Conservation (phyloP, 2,888 invertebrate species). For the Tholera decimalis region DNA sequence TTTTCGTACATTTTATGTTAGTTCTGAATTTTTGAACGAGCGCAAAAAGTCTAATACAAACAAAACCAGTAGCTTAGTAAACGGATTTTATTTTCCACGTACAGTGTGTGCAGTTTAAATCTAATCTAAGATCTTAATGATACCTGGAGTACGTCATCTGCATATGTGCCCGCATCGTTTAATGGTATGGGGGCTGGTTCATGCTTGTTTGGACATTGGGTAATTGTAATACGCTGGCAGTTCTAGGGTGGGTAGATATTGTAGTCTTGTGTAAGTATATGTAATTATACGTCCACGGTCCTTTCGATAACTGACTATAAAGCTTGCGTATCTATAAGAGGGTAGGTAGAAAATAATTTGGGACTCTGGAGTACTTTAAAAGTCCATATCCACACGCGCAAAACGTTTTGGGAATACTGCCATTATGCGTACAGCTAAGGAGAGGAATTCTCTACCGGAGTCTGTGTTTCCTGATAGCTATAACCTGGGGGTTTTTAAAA, state of each 20-base stretch:
- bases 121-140: constrained; percentile 65
- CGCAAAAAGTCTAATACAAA: constrained; percentile 31
- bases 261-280: neutral
- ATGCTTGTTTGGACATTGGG: neutral
- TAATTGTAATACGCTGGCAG: constrained; percentile 13
- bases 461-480: too few relatives aligned
- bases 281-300: too few relatives aligned
- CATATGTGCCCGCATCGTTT: constrained; percentile 59
- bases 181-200: constrained; percentile 38
- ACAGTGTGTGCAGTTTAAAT: constrained; percentile 47
- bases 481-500: too few relatives aligned
- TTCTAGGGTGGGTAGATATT: neutral
- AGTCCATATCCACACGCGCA: too few relatives aligned
- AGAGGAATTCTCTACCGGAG: too few relatives aligned
- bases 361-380: too few relatives aligned
- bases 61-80: constrained; percentile 52
- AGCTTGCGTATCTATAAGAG: too few relatives aligned
- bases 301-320: too few relatives aligned
- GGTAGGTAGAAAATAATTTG: too few relatives aligned
- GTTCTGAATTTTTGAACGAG: too few relatives aligned
- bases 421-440: too few relatives aligned
- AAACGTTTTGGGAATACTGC: too few relatives aligned
- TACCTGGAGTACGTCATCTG: constrained; percentile 32
- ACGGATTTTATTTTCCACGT: constrained; percentile 45
- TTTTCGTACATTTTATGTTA: neutral